Evolutionary conservation across 2,797 vertebrate species (phyloP), one percentile per base, ranked within the genome.

Genomic region (Peromyscus nudipes): DNA sequence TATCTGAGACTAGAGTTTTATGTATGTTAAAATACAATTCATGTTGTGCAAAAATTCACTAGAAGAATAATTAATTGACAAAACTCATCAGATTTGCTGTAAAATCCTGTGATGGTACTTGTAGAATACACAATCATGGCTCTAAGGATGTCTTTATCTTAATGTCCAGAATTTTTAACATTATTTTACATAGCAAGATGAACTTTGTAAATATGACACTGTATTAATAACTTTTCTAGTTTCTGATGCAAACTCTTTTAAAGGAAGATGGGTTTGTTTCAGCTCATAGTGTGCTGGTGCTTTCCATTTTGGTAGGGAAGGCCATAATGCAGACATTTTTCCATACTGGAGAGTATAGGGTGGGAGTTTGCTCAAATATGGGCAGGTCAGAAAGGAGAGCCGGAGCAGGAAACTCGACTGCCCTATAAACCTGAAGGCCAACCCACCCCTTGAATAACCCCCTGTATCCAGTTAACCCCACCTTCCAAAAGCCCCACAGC

Each of bases 51-150:
- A 71, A 96, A n/a, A 88, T 27, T 94, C 37, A 89, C 34, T 91
- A 64, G 49, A 93, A 93, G 75, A 73, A 80, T 52, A 73, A 27
- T 67, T 64, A 29, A 96, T 37, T 64, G 49, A 46, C 23, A 93
- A 93, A 93, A 29, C 55, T 85, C 1, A 92, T 76, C n/a, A 57
- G 3, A 90, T 77, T 88, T 87, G 76, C 43, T 81, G 76, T 81
- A 90, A 87, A 92, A 95, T 81, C 34, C 5, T 83, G 4, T 92
- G 55, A 64, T 84, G 12, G 14, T 83, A 62, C 95, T 83, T 79
- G 23, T 94, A 76, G 57, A 84, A 92, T 46, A n/a, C 19, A 94
- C 8, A 94, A 79, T 87, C 77, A 83, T 89, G 13, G 4, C 49
- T 14, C n/a, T 8, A 21, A 88, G 92, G n/a, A 82, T 34, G 11